Evolutionary conservation across 2,888 invertebrate species (phyloP).

Genomic region (Galerucella calmariensis): DNA sequence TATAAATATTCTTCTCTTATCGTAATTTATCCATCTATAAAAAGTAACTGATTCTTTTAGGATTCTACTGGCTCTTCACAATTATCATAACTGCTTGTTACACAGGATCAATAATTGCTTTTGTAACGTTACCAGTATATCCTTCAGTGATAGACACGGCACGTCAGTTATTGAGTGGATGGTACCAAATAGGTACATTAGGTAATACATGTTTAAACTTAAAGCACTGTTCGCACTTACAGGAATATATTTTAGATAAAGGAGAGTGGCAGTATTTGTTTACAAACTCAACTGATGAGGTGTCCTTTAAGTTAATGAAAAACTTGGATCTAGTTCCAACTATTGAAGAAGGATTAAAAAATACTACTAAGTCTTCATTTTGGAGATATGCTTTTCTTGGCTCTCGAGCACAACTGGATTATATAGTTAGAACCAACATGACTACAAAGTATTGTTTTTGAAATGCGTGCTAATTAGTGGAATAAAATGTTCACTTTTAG

Average conservation of each 20-base stretch:
- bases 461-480: no score
- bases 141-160: constrained; percentile 80
- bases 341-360: constrained; percentile 76
- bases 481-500: constrained; percentile 53
- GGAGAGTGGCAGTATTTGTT: constrained; percentile 84
- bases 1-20: no score
- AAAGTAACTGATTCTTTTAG: constrained; percentile 60
- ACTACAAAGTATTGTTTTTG: constrained; percentile 67
- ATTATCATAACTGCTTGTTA: constrained; percentile 87
- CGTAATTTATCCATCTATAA: no score
- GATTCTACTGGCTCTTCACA: constrained; percentile 86
- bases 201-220: constrained; percentile 63
- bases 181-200: constrained; percentile 78
- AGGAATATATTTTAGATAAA: constrained; percentile 67
- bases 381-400: constrained; percentile 84
- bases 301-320: constrained; percentile 72
- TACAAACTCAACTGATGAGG: constrained; percentile 74
- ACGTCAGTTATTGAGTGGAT: constrained; percentile 72
- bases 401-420: constrained; percentile 77
- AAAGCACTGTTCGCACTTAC: background rate
- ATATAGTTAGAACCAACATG: constrained; percentile 78
- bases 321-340: constrained; percentile 76
- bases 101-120: constrained; percentile 86
- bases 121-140: constrained; percentile 81
- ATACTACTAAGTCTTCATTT: constrained; percentile 80